Base-by-base conservation (phyloP, 2,113 vertebrate species). In the Sardina pilchardus region DNA sequence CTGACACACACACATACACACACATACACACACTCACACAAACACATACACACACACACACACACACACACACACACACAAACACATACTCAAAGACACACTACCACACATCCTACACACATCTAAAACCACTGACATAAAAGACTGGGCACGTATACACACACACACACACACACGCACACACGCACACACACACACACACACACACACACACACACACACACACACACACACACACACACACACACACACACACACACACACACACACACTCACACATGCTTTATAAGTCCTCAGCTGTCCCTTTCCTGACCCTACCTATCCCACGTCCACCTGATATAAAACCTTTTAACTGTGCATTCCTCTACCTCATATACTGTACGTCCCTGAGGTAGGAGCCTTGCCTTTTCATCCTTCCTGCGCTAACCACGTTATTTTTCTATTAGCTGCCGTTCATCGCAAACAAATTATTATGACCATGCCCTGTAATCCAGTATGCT, bases 391-490 rank as follows among this genome's bases (percentile, higher is more conserved):
- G 34, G 71, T 34, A 34, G 36, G 17, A 78, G 10, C 30, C 71
- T 1, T 2, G 34, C 30, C 71, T 78, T 78, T 39, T 78, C 34
- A 78, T 39, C 71, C 30, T 34, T 4, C 71, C 71, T 34, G 9
- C 30, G 16, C 71, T 78, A 78, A 78, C 71, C 71, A 16, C 30
- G 14, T 78, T 78, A 78, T 78, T 78, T 78, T 34, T 78, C 71
- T 78, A 78, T 78, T 78, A 78, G 26, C 14, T 0, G 12, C 30
- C 30, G 12, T 36, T 78, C 71, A 78, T 19, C 14, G 34, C 30
- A 78, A 36, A 34, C 71, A 78, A 78, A 78, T 78, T 78, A 78
- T 78, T 78, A 78, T 78, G 71, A 78, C 71, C 71, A 78, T 34
- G 71, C 10, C 71, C 71, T 78, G 71, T 78, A 78, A 78, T 78